A percentile compares a stretch with the other conserved stretches of the same genome.
Conservation (phyloP, 2,113 vertebrate species). For the Daubentonia madagascariensis region DNA sequence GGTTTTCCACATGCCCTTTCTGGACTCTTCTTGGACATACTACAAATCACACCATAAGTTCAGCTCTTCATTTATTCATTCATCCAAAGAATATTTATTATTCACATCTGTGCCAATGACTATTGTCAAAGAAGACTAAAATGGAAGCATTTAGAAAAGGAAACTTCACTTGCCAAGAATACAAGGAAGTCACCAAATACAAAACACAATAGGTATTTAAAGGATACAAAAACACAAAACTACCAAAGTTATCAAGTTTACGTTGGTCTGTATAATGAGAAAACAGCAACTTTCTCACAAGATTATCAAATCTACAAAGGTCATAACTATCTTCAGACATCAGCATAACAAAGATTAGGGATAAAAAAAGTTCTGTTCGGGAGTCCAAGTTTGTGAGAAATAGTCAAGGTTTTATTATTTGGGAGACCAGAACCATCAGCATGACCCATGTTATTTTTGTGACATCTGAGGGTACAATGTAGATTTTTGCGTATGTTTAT, state of each 20-base stretch:
- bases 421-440: background rate
- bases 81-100: conserved; percentile 13
- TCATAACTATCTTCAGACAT: background rate
- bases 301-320: background rate
- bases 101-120: conserved; percentile 7
- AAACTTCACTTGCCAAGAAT: background rate
- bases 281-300: background rate
- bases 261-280: background rate
- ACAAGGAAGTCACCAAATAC: background rate
- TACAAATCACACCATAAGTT: background rate
- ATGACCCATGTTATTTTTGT: conserved; percentile 14
- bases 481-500: background rate
- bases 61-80: conserved; percentile 28
- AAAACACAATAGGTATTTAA: conserved; percentile 32
- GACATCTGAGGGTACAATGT: background rate
- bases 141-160: background rate
- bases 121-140: conserved; percentile 20
- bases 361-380: background rate
- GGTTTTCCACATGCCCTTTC: conserved; percentile 45
- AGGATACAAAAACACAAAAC: background rate
- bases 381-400: background rate
- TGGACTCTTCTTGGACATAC: background rate
- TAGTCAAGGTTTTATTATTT: background rate
- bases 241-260: background rate
- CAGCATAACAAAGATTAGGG: background rate